A percentile compares a stretch with the other conserved stretches of the same genome.
These are phyloP conservation scores for Nesospiza acunhae DNA, from an alignment of 2,113 vertebrate species.

Conservation along the genomic window DNA sequence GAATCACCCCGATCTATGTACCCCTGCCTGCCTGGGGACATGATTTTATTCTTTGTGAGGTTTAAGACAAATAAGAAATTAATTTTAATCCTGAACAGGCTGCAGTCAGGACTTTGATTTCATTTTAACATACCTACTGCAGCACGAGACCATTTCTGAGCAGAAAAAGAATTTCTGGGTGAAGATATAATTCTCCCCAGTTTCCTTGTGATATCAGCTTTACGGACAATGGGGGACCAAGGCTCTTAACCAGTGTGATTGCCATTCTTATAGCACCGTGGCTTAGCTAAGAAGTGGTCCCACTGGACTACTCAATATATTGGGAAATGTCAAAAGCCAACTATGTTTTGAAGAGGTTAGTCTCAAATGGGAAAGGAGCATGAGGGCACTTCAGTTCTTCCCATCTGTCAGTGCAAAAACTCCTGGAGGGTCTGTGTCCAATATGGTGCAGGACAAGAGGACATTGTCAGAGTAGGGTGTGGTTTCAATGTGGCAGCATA, in stretches of 20 bases:
- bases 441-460: not conserved
- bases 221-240: not conserved
- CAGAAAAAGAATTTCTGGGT: not conserved
- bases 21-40: not conserved
- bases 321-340: not conserved
- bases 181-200: not conserved
- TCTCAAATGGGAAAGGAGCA: not conserved
- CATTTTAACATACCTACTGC: rapidly evolving
- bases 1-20: not conserved
- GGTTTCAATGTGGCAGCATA: not conserved
- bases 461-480: not conserved
- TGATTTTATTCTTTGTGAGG: not conserved
- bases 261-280: not conserved
- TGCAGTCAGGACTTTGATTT: not conserved
- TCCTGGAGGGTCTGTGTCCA: not conserved
- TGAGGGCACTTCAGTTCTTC: not conserved
- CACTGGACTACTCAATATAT: not conserved
- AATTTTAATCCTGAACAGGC: not conserved
- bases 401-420: not conserved
- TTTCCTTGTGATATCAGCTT: not conserved
- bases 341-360: not conserved
- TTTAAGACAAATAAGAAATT: not conserved
- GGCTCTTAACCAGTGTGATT: not conserved
- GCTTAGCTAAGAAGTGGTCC: not conserved
- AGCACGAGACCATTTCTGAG: not conserved